Conservation (phyloP, 2,113 vertebrate genomes). For the Takifugu bimaculatus region DNA sequence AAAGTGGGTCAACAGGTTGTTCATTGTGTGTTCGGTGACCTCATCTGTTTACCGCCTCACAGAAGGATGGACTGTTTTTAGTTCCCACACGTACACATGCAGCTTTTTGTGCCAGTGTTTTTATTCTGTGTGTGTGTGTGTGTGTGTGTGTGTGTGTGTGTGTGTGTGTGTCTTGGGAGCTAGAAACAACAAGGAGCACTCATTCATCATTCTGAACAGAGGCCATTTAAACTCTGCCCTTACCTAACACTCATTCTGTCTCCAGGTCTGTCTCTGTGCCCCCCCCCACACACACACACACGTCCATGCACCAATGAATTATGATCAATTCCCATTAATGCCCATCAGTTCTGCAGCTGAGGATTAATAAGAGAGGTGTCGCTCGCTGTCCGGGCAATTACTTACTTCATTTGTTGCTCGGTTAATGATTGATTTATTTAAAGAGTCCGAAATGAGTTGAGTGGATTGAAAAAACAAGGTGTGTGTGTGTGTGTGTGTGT, state of each 20-base stretch:
- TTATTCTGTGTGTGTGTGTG: conserved; percentile 9
- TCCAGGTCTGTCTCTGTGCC: not conserved
- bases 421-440: conserved; percentile 46
- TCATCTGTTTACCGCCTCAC: conserved; percentile 33
- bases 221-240: conserved; percentile 10
- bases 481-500: conserved; percentile 7
- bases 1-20: conserved; percentile 41
- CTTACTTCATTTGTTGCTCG: conserved; percentile 57
- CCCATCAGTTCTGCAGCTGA: conserved; percentile 43
- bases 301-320: conserved; percentile 20
- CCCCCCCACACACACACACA: not conserved
- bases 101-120: conserved; percentile 19
- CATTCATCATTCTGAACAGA: conserved; percentile 26
- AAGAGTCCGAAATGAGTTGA: conserved; percentile 56
- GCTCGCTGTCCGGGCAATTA: conserved; percentile 41
- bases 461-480: conserved; percentile 23
- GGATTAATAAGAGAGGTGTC: conserved; percentile 52
- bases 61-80: not conserved
- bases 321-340: conserved; percentile 41
- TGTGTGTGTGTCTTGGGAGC: conserved; percentile 2
- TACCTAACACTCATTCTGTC: not conserved
- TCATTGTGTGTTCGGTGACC: conserved; percentile 40
- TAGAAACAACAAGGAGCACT: not conserved
- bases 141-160: conserved; percentile 16
- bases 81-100: conserved; percentile 3